These are phyloP conservation scores for Panagrolaimus sp. DNA, from an alignment of 1,140 invertebrate genomes.

Conservation along the genomic window DNA sequence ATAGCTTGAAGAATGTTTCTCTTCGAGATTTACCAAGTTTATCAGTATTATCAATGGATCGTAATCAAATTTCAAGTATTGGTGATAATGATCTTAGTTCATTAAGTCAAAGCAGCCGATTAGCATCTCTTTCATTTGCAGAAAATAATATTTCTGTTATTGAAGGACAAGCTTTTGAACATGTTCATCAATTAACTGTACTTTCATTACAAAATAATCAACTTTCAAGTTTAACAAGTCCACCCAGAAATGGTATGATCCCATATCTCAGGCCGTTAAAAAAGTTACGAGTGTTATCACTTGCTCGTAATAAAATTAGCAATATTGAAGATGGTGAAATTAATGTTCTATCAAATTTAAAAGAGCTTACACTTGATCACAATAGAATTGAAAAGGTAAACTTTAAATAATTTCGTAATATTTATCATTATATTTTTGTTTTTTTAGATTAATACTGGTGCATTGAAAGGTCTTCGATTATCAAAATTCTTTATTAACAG, in stretches of 20 bases:
- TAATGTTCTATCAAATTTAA: slow-evolving; percentile 33
- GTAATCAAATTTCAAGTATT: slow-evolving; percentile 35
- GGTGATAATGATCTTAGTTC: slow-evolving; percentile 33
- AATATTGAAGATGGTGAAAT: slow-evolving; percentile 42
- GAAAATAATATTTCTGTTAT: slow-evolving; percentile 46
- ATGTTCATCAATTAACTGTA: slow-evolving; percentile 25
- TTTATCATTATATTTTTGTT: neutral
- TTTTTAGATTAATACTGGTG: slow-evolving; percentile 39
- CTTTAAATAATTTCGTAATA: neutral
- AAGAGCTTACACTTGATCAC: slow-evolving; percentile 41
- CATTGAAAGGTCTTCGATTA: slow-evolving; percentile 41
- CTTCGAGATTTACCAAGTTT: slow-evolving; percentile 36
- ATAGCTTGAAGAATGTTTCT: slow-evolving; percentile 36
- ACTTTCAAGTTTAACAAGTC: slow-evolving; percentile 26
- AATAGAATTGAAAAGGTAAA: slow-evolving; percentile 34
- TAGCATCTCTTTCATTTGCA: slow-evolving; percentile 42
- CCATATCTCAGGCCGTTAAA: slow-evolving; percentile 35
- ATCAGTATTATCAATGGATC: slow-evolving; percentile 35
- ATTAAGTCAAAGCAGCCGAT: slow-evolving; percentile 29
- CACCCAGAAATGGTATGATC: neutral
- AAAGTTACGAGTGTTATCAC: slow-evolving; percentile 32
- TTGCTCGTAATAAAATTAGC: slow-evolving; percentile 38
- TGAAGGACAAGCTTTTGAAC: slow-evolving; percentile 29
- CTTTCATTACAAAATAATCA: slow-evolving; percentile 43
- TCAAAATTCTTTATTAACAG: slow-evolving; percentile 45